These are phyloP conservation scores for Drosophila flavopinicola DNA, from an alignment of 2,888 invertebrate genomes.

Conservation along the genomic window DNA sequence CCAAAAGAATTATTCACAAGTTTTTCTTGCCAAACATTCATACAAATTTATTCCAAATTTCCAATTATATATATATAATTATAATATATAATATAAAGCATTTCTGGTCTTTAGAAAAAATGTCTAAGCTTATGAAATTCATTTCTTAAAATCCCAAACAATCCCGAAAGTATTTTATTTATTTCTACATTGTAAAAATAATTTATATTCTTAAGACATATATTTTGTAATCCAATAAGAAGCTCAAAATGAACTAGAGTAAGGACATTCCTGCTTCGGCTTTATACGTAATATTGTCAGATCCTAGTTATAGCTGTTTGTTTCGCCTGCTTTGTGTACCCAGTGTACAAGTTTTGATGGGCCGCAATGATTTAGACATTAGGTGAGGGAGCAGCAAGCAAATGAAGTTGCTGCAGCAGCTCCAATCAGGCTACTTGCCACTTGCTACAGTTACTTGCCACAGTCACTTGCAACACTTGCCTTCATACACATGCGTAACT, in stretches of 20 bases:
- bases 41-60: too few relatives aligned
- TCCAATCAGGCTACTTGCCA: slow-evolving; percentile 38
- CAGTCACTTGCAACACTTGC: not conserved
- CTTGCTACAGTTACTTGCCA: slow-evolving; percentile 4
- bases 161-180: too few relatives aligned
- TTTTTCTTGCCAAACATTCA: too few relatives aligned
- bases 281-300: not conserved
- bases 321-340: slow-evolving; percentile 22
- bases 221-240: too few relatives aligned
- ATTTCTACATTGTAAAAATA: too few relatives aligned
- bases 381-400: slow-evolving; percentile 40
- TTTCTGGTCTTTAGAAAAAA: too few relatives aligned
- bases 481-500: slow-evolving; percentile 46
- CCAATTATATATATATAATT: too few relatives aligned
- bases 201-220: too few relatives aligned
- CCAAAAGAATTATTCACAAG: too few relatives aligned
- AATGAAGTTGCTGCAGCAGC: slow-evolving; percentile 33
- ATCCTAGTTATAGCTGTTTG: slow-evolving; percentile 26
- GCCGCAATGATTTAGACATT: slow-evolving; percentile 59
- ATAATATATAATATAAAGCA: too few relatives aligned
- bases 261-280: slow-evolving; percentile 12
- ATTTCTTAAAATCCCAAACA: too few relatives aligned
- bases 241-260: not conserved
- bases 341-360: slow-evolving; percentile 44
- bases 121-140: too few relatives aligned